A percentile compares a stretch with the other conserved stretches of the same genome.
phyloP scores from a whole-genome alignment of 2,888 invertebrate species.

The Acronicta aceris region DNA sequence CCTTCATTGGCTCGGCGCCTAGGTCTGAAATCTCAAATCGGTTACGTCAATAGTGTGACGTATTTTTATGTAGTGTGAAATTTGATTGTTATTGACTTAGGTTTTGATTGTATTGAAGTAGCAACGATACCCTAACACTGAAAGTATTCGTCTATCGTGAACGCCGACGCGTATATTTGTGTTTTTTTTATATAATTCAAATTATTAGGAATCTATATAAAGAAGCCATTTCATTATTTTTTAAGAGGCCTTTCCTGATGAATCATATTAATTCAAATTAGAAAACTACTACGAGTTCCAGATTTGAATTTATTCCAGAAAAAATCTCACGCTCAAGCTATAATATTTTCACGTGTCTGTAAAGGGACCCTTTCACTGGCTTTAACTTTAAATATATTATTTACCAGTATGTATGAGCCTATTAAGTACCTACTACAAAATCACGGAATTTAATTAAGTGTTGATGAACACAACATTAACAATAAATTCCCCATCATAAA shows the following conservation, averaged over 20 bases:
- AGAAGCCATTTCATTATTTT: too few species aligned
- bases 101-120: not conserved
- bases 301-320: too few species aligned
- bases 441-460: not conserved
- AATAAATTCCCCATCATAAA: slow-evolving; percentile 17
- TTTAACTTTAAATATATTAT: not conserved
- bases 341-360: too few species aligned
- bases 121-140: too few species aligned
- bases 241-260: too few species aligned
- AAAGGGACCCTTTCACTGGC: too few species aligned
- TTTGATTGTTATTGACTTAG: not conserved
- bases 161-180: too few species aligned
- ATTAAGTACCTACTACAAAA: not conserved
- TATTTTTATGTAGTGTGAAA: slow-evolving; percentile 1
- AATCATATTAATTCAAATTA: too few species aligned
- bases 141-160: not conserved
- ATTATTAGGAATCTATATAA: too few species aligned
- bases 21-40: slow-evolving; percentile 7
- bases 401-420: not conserved
- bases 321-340: too few species aligned
- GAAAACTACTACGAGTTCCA: too few species aligned
- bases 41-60: not conserved
- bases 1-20: slow-evolving; percentile 19
- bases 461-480: not conserved
- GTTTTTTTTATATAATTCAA: too few species aligned